A percentile compares a stretch with the other conserved stretches of the same genome.
These are phyloP conservation scores for Styela plicata DNA, from an alignment of 23 tunicate genomes.

Conservation along the genomic window DNA sequence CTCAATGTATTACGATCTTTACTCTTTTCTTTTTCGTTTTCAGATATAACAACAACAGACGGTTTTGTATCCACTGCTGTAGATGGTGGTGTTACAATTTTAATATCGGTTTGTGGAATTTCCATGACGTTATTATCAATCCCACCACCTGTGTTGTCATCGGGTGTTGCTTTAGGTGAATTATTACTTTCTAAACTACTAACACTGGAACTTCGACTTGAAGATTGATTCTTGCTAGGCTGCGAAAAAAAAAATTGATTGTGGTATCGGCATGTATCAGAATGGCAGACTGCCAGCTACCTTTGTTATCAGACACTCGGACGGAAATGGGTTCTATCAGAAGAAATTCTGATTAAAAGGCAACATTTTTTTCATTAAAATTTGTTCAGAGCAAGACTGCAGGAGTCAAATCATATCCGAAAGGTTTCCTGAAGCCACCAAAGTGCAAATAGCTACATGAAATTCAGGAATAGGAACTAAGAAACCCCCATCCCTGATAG, in stretches of 20 bases:
- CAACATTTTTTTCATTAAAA: too few species aligned
- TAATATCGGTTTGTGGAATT: not conserved
- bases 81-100: not conserved
- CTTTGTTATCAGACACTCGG: too few species aligned
- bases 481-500: too few species aligned
- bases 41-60: not conserved
- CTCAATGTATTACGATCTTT: not conserved
- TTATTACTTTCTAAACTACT: not conserved
- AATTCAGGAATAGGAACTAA: too few species aligned
- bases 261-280: too few species aligned
- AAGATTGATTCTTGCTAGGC: not conserved
- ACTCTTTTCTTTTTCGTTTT: not conserved
- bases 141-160: not conserved
- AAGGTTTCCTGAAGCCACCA: too few species aligned
- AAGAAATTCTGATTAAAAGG: too few species aligned
- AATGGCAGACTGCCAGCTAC: too few species aligned
- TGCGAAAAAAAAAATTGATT: not conserved
- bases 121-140: not conserved
- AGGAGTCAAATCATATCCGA: too few species aligned
- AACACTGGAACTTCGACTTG: not conserved
- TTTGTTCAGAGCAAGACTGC: too few species aligned
- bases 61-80: not conserved
- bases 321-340: too few species aligned
- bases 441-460: too few species aligned
- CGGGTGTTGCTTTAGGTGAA: not conserved